Conservation (phyloP, 2,113 vertebrate genomes). For the Scartelaos histophorus region DNA sequence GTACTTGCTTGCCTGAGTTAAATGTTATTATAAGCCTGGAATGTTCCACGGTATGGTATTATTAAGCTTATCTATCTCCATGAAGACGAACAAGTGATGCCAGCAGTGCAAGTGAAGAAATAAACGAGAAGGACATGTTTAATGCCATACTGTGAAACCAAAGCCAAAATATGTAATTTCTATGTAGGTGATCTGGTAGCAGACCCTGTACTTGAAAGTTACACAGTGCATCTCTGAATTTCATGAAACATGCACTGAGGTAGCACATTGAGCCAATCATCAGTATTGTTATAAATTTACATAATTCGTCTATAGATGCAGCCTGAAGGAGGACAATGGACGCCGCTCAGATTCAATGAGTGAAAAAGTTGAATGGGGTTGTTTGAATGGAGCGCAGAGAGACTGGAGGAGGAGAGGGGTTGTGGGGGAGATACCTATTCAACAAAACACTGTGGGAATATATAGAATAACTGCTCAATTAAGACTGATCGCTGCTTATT, state of each 20-base stretch:
- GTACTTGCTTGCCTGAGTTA: too few relatives aligned
- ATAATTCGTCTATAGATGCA: not conserved
- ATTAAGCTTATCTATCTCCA: too few relatives aligned
- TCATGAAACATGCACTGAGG: not conserved
- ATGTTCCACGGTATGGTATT: too few relatives aligned
- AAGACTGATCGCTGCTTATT: not conserved
- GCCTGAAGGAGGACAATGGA: not conserved
- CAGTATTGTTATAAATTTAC: not conserved
- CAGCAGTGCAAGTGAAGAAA: too few relatives aligned
- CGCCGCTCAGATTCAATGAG: not conserved
- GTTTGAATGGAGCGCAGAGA: not conserved
- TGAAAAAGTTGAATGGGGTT: not conserved
- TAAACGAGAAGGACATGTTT: too few relatives aligned
- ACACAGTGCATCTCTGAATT: not conserved
- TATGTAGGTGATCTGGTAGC: too few relatives aligned
- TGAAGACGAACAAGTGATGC: too few relatives aligned
- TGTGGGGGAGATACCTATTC: not conserved
- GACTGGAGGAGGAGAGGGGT: not conserved
- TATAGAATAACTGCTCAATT: not conserved
- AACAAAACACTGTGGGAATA: not conserved
- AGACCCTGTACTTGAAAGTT: not conserved
- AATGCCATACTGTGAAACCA: too few relatives aligned
- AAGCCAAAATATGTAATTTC: too few relatives aligned
- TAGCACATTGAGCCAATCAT: not conserved
- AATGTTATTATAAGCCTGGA: too few relatives aligned